Base-by-base conservation (phyloP, 2,797 vertebrate species). In the Xenopus petersii region DNA sequence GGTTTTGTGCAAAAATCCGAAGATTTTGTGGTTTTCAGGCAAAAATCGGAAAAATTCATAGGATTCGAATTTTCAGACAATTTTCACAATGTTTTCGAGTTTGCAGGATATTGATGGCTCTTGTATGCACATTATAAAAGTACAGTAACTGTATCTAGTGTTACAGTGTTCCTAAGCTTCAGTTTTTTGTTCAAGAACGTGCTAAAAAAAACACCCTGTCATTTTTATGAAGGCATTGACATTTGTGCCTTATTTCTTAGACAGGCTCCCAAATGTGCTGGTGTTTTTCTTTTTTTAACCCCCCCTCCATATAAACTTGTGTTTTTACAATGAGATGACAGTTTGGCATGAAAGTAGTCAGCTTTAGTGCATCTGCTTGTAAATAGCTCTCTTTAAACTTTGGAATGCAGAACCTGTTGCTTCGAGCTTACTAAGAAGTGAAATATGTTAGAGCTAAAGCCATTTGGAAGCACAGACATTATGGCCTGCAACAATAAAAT, bases 331-430 rank as follows among this genome's bases (percentile, higher is more conserved):
- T 26, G 17, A 60, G 33, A 26, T 70, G 68, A 48, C 56, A 60
- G 60, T 70, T 70, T 70, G 68, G 55, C 42, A 46, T 70, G 17
- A 21, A 69, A n/a, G 51, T 42, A 58, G 54, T 69, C 33, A 69
- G 48, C 56, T 21, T 70, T 58, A 16, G 10, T 70, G 68, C 68
- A 70, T 60, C 55, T 60, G 68, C 68, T 70, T 70, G 68, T 70
- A 70, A 70, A 70, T 47, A 47, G 10, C 68, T 24, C 47, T 24
- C 56, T 59, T 60, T 70, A 24, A 46, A 47, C n/a, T 59, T 11
- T 47, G 68, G 68, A 60, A 70, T 70, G 68, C 17, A 70, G 56
- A 60, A 24, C 68, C n/a, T 60, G 55, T 70, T 70, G 55, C 51
- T 69, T 69, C 33, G 12, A 54, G 30, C 30, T 58, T 69, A 9